Evolutionary conservation across 1,140 invertebrate genomes (phyloP).

Genomic region (Babylonia areolata): DNA sequence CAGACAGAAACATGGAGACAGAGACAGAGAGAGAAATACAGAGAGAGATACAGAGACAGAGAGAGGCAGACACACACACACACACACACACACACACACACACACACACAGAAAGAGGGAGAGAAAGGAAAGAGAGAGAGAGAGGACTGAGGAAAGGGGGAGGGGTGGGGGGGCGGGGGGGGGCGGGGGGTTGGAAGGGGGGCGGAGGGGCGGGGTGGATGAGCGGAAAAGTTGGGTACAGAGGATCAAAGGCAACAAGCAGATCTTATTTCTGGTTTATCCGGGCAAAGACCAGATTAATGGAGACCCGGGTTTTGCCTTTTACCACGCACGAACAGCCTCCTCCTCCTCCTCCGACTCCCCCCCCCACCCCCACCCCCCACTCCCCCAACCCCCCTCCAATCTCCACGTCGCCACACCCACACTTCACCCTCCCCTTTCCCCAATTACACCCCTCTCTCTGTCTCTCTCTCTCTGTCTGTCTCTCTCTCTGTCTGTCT

Average conservation of each 20-base stretch:
- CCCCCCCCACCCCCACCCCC: neutral
- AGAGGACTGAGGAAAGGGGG: neutral
- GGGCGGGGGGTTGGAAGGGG: neutral
- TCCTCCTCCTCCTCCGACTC: neutral
- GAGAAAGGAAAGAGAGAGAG: neutral
- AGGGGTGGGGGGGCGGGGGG: neutral
- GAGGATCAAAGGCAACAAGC: neutral
- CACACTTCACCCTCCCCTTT: neutral
- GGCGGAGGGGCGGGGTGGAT: neutral
- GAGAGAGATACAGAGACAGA: too few relatives aligned
- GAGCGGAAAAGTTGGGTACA: neutral
- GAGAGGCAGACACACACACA: neutral
- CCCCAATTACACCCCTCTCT: too few relatives aligned
- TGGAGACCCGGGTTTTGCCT: neutral
- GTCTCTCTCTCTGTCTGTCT: conserved; percentile 8
- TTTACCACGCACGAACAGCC: neutral
- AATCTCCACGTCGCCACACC: neutral
- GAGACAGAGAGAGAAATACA: neutral
- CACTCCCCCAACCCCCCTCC: neutral
- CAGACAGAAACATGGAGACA: neutral
- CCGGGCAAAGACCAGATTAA: neutral
- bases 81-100: conserved; percentile 1
- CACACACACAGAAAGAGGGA: neutral
- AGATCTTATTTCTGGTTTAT: conserved; percentile 3
- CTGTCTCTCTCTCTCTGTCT: conserved; percentile 8